Evolutionary conservation across 2,113 vertebrate genomes (phyloP).

Genomic region (Xiphophorus maculatus): DNA sequence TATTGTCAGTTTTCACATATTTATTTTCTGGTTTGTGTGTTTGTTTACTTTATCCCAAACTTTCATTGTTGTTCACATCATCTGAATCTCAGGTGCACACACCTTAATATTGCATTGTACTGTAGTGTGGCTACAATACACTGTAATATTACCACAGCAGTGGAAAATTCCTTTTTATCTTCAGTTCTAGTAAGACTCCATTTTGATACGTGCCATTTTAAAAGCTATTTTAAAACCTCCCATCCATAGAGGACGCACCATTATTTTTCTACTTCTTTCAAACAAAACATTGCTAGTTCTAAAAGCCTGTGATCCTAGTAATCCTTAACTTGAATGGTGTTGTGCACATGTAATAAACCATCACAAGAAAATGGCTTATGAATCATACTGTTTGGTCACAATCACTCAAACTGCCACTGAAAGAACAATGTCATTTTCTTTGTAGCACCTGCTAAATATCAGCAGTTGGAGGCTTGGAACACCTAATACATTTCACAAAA

Average conservation of each 20-base stretch:
- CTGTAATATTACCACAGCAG: too few species aligned
- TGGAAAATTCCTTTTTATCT: not conserved
- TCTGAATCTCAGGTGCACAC: too few species aligned
- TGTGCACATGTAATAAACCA: not conserved
- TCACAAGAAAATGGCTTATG: not conserved
- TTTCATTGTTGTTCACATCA: too few species aligned
- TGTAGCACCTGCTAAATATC: slow-evolving; percentile 17
- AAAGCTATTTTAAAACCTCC: not conserved
- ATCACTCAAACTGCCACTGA: slow-evolving; percentile 19
- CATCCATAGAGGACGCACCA: not conserved
- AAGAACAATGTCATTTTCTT: slow-evolving; percentile 27
- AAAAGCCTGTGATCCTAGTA: not conserved
- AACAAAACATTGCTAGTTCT: not conserved
- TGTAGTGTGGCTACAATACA: too few species aligned
- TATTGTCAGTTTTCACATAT: too few species aligned
- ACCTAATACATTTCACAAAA: slow-evolving; percentile 21
- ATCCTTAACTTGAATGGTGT: not conserved
- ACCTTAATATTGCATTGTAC: too few species aligned
- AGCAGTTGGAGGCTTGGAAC: slow-evolving; percentile 26
- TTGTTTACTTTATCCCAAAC: too few species aligned
- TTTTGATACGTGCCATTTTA: not conserved
- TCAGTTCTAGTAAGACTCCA: not conserved
- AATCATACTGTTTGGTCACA: slow-evolving; percentile 20
- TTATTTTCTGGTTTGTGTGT: too few species aligned
- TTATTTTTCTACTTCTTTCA: not conserved